A percentile compares a stretch with the other conserved stretches of the same genome.
phyloP scores from a whole-genome alignment of 1,140 invertebrate species.

The Bemisia tabaci region DNA sequence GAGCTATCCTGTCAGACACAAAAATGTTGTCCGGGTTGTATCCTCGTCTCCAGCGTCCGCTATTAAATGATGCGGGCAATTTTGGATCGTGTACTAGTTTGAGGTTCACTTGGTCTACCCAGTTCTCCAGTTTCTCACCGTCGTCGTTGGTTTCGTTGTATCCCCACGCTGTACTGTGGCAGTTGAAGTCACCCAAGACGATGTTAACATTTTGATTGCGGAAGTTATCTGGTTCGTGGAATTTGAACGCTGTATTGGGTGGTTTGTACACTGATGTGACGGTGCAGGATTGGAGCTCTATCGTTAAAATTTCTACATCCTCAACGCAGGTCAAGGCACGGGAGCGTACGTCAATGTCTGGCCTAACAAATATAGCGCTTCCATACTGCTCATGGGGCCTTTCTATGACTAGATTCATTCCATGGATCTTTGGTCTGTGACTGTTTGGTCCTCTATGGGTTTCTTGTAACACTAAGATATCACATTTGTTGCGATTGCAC shows the following conservation, averaged over 20 bases:
- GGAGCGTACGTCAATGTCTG: conserved; percentile 3
- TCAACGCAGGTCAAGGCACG: conserved; percentile 2
- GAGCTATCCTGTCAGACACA: conserved; percentile 3
- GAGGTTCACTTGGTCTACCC: conserved; percentile 4
- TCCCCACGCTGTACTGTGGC: not conserved
- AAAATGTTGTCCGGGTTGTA: conserved; percentile 11
- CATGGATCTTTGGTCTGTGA: conserved; percentile 8
- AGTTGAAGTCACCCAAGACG: not conserved
- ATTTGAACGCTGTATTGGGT: not conserved
- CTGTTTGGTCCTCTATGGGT: conserved; percentile 7
- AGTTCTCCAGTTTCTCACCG: conserved; percentile 3
- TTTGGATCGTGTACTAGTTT: conserved; percentile 9
- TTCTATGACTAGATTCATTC: conserved; percentile 12
- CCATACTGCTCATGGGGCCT: conserved; percentile 3
- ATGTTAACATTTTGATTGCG: not conserved
- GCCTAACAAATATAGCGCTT: conserved; percentile 12
- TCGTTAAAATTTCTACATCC: conserved; percentile 8
- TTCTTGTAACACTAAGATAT: conserved; percentile 11
- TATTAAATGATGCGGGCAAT: conserved; percentile 9
- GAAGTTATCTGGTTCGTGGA: not conserved
- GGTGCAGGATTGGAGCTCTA: no score
- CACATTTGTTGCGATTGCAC: conserved; percentile 3
- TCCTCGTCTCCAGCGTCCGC: conserved; percentile 11
- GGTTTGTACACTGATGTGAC: no score
- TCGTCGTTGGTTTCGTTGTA: conserved; percentile 6